phyloP scores from a whole-genome alignment of 2,797 vertebrate genomes.

The Pampus argenteus region DNA sequence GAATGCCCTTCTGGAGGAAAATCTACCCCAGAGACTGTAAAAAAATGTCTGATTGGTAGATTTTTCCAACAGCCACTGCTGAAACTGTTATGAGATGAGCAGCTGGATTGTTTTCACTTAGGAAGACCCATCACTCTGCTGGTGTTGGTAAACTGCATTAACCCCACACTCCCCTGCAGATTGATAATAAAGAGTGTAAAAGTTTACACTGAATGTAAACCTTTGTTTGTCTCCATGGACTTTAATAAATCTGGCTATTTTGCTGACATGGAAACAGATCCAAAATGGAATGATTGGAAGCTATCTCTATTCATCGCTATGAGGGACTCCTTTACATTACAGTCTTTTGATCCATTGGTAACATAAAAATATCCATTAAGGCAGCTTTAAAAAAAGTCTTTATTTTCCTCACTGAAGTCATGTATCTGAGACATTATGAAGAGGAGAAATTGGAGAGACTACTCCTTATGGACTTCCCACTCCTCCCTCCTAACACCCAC shows the following conservation, averaged over 20 bases:
- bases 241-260: background rate
- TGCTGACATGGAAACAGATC: background rate
- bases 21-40: too few relatives aligned
- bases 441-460: constrained; percentile 8
- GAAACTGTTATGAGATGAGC: too few relatives aligned
- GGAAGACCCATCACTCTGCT: too few relatives aligned
- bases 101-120: too few relatives aligned
- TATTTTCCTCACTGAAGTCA: background rate
- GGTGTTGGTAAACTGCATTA: too few relatives aligned
- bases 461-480: constrained; percentile 12
- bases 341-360: constrained; percentile 3
- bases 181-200: too few relatives aligned
- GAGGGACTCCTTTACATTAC: background rate
- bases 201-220: background rate
- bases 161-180: too few relatives aligned
- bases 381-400: background rate
- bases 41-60: too few relatives aligned
- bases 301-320: background rate
- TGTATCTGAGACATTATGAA: constrained; percentile 26
- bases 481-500: constrained; percentile 30
- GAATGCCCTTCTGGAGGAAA: too few relatives aligned
- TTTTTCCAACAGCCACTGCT: too few relatives aligned
- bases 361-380: constrained; percentile 9
- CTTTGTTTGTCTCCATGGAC: background rate
- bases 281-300: background rate